Evolutionary conservation across 2,113 vertebrate genomes (phyloP), one percentile per base, ranked within the genome.

Genomic region (Megaleporinus macrocephalus): DNA sequence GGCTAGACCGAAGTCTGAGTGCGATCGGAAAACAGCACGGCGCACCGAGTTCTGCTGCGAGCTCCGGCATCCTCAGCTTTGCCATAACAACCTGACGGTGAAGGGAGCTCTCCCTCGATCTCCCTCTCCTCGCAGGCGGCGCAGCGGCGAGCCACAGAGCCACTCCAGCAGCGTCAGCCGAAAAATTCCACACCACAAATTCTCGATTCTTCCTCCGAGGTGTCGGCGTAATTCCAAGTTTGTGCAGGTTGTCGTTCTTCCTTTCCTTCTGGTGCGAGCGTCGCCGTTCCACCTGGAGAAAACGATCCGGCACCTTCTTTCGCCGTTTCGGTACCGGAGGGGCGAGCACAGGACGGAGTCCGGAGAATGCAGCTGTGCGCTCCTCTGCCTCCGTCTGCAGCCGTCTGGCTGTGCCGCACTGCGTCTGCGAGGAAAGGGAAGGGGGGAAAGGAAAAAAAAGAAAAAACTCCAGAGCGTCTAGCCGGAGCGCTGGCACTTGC

Each of bases 331-430:
- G 36, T 70, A 79, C 65, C 61, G 66, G n/a, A n/a, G n/a, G 53
- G 72, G 53, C 20, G 5, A 22, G 20, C 53, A 1, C 53, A 6
- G 53, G 20, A 26, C 36, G 76, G 72, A 82, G 66, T 26, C 51
- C 20, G 63, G 57, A 33, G 72, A 69, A 51, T 84, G 85, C 89
- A 87, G 81, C 83, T 86, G 87, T 83, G 75, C 53, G 88, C 90
- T 90, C 88, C 88, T 87, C 90, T 88, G 87, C 83, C 81, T 90
- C 90, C 89, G 65, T 72, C 86, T 80, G 76, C 84, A 79, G 62
- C 80, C 70, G 73, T 85, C 86, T 85, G 80, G 78, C 79, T 79
- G 84, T 92, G 89, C 90, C 88, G 89, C 91, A 83, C 86, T 89
- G 89, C 71, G 86, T 89, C 89, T 90, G 88, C 83, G 84, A 85